Evolutionary conservation across 2,113 vertebrate species (phyloP), one percentile per base, ranked within the genome.

Genomic region (Leucopternis melanops): DNA sequence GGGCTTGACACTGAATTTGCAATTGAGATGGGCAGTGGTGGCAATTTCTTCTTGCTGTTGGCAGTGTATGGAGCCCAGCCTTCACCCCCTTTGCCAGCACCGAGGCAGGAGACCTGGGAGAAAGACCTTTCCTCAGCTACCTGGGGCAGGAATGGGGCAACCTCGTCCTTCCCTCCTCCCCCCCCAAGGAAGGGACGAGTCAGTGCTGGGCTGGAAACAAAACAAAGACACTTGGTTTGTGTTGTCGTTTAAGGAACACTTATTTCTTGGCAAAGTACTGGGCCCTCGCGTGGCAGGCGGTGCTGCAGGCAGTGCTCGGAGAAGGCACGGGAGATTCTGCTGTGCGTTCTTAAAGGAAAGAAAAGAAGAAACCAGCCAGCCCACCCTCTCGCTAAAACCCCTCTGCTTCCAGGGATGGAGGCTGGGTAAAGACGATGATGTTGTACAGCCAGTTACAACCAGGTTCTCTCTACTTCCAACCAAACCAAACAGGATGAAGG

Each of bases 291-390:
- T 96, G 94, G 96, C 94, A 92, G 95, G 90, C 29, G 74, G 95
- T 91, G 91, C 97, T 96, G 82, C 95, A 95, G 97, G 97, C 97
- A 98, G 96, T 96, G 97, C 96, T 97, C 14, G 63, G 92, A 97
- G 81, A 98, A 97, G 98, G 97, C 98, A 97, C 97, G 74, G 95
- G 97, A 93, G 87, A 95, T 70, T 62, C 94, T 86, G 44, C 94
- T 88, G 95, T 92, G 97, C 88, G 50, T 95, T 97, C 93, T 79
- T 80, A 34, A 40, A 38, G 72, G 84, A 83, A 69, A 32, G 20
- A 11, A 90, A 77, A 71, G 52, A 82, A 81, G 45, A 62, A 42
- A 81, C 38, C 69, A 80, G 57, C 61, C 38, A 80, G 59, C 61
- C 42, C 57, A n/a, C 16, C 59, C 58, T 57, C 44, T 34, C 6